Percentiles rank a stretch among this genome's conserved stretches.
phyloP scores from a whole-genome alignment of 2,797 vertebrate species.

The Basileuterus tristriatus region DNA sequence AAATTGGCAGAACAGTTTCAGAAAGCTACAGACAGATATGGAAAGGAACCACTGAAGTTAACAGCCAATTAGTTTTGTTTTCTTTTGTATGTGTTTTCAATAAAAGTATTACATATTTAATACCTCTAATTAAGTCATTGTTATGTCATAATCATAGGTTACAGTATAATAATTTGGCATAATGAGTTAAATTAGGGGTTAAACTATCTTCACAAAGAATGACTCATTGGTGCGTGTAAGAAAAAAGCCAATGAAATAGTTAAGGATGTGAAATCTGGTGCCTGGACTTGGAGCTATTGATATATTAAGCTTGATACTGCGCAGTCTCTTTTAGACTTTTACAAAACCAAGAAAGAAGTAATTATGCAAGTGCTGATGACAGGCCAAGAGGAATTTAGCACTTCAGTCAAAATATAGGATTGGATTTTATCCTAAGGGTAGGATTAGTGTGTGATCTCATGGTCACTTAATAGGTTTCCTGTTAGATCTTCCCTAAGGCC shows the following conservation, averaged over 20 bases:
- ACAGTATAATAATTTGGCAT: neutral
- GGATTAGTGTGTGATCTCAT: slow-evolving; percentile 20
- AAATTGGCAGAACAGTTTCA: neutral
- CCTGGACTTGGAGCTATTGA: neutral
- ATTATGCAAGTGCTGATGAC: neutral
- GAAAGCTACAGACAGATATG: neutral
- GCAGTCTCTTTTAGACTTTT: neutral
- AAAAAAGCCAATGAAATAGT: neutral
- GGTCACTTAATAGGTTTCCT: slow-evolving; percentile 23
- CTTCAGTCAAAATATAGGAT: slow-evolving; percentile 10
- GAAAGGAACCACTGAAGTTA: neutral
- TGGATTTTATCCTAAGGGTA: slow-evolving; percentile 23
- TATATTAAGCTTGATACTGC: neutral
- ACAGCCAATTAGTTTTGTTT: neutral
- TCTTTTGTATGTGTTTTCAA: neutral
- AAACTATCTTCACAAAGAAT: neutral
- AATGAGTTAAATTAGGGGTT: neutral
- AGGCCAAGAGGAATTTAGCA: slow-evolving; percentile 1
- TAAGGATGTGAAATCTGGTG: neutral
- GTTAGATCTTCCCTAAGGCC: neutral
- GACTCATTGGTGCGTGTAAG: neutral
- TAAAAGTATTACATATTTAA: neutral
- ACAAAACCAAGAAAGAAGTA: neutral
- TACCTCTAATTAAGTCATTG: neutral
- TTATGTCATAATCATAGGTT: neutral